phyloP scores from a whole-genome alignment of 2,113 vertebrate genomes.

The Urocynchramus pylzowi region DNA sequence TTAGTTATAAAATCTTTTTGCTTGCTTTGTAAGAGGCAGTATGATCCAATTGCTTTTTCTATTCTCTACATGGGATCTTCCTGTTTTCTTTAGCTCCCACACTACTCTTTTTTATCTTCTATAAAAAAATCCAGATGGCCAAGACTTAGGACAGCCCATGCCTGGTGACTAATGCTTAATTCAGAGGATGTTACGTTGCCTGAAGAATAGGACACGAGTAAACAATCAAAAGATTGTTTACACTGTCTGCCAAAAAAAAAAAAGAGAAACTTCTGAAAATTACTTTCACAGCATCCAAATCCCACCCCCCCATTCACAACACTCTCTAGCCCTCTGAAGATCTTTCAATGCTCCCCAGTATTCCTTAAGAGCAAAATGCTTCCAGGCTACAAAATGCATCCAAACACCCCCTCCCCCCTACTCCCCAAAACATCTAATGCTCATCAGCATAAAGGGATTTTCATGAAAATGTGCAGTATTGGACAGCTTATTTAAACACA shows the following conservation, averaged over 20 bases:
- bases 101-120: conserved; percentile 23
- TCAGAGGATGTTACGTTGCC: conserved; percentile 8
- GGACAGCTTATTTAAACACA: not conserved
- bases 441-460: not conserved
- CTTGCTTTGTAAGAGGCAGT: not conserved
- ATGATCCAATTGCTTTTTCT: conserved; percentile 1
- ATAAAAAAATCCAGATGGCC: conserved; percentile 32
- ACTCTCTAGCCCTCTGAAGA: not conserved
- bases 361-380: not conserved
- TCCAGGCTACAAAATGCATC: not conserved
- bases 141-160: not conserved
- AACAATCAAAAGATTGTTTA: conserved; percentile 15
- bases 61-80: conserved; percentile 4
- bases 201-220: not conserved
- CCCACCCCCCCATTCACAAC: not conserved
- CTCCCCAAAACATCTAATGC: not conserved
- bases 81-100: conserved; percentile 46
- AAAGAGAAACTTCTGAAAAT: not conserved
- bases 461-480: not conserved
- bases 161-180: conserved; percentile 8
- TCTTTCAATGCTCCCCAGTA: not conserved
- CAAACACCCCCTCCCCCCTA: not conserved
- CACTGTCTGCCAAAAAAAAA: not conserved
- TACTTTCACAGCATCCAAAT: not conserved
- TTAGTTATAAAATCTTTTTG: not conserved